A percentile compares a stretch with the other conserved stretches of the same genome.
Evolutionary conservation across 2,888 invertebrate genomes (phyloP).

Genomic region (Volucella inanis): DNA sequence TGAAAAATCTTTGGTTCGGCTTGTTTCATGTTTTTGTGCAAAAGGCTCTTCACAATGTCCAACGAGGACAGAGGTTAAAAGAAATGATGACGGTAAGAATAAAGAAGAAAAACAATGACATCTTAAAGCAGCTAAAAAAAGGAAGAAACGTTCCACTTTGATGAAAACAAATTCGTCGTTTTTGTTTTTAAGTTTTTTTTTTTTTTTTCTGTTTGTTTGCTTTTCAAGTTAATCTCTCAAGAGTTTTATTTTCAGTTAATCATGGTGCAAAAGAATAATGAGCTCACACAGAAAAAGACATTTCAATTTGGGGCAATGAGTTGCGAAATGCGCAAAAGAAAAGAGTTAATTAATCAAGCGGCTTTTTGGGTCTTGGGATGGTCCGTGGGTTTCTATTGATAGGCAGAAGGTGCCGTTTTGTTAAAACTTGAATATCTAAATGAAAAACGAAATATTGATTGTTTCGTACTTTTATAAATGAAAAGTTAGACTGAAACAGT

Average conservation of each 20-base stretch:
- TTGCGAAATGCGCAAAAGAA: slow-evolving; percentile 30
- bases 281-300: slow-evolving; percentile 24
- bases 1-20: slow-evolving; percentile 17
- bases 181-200: not conserved
- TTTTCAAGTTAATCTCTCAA: slow-evolving; percentile 22
- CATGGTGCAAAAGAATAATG: slow-evolving; percentile 44
- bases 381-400: no score
- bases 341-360: slow-evolving; percentile 51
- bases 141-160: slow-evolving; percentile 33
- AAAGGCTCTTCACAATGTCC: slow-evolving; percentile 32
- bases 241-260: slow-evolving; percentile 20
- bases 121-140: slow-evolving; percentile 34
- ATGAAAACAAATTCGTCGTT: slow-evolving; percentile 31
- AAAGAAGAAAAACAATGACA: slow-evolving; percentile 13
- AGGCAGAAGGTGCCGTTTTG: no score
- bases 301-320: slow-evolving; percentile 29
- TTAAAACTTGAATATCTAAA: no score
- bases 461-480: no score
- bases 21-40: slow-evolving; percentile 4
- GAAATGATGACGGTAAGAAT: slow-evolving; percentile 32
- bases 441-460: no score
- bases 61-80: slow-evolving; percentile 43
- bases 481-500: no score
- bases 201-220: not conserved
- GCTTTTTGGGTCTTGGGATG: not conserved